Percentiles rank a stretch among this genome's conserved stretches.
These are phyloP conservation scores for Malurus alboscapulatus DNA, from an alignment of 2,113 vertebrate genomes.

Conservation along the genomic window DNA sequence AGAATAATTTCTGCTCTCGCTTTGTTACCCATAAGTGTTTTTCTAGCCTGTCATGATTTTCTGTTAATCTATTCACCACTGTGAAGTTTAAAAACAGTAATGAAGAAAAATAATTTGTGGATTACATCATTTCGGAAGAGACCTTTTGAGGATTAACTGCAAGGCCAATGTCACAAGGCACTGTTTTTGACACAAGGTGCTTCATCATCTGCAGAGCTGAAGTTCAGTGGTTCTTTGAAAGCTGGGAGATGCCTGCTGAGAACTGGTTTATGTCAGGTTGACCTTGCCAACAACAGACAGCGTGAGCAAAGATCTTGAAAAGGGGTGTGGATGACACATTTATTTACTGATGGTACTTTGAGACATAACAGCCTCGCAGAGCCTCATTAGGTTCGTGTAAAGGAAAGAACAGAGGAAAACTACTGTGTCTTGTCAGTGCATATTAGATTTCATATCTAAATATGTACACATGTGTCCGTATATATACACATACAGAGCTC, in stretches of 20 bases:
- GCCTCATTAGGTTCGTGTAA: neutral
- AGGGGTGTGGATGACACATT: neutral
- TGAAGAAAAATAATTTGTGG: neutral
- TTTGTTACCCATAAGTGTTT: neutral
- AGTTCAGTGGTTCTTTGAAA: constrained; percentile 25
- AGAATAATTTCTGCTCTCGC: neutral
- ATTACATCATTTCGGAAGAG: neutral
- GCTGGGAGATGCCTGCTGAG: constrained; percentile 17
- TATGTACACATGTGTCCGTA: neutral
- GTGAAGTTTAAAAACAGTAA: neutral
- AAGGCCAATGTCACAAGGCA: neutral
- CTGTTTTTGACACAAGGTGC: neutral
- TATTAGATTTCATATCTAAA: neutral
- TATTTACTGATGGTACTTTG: neutral
- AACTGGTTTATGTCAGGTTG: constrained; percentile 37
- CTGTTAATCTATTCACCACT: neutral
- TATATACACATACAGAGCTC: neutral
- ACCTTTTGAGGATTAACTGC: neutral
- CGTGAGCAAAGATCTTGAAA: constrained; percentile 19
- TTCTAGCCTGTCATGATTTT: neutral
- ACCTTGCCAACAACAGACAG: constrained; percentile 20
- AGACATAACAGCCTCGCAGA: neutral
- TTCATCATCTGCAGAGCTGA: constrained; percentile 35
- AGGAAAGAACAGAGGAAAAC: neutral
- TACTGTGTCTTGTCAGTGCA: neutral